Evolutionary conservation across 2,113 vertebrate species (phyloP).

Genomic region (Ceyx melanurus): DNA sequence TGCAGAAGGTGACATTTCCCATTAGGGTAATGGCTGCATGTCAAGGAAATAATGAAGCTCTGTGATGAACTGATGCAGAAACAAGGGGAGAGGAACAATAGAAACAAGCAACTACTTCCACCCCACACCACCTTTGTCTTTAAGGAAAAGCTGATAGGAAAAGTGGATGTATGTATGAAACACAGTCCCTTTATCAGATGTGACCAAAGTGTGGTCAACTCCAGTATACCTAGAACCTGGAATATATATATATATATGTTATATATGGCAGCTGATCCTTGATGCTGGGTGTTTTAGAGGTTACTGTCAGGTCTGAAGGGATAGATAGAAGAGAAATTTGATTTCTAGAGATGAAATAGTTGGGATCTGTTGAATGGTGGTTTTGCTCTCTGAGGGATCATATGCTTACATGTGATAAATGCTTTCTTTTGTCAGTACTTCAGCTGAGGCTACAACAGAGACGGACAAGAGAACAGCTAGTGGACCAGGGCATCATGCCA

Average conservation of each 20-base stretch:
- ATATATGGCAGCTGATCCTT: not conserved
- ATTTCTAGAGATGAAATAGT: not conserved
- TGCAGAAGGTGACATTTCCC: not conserved
- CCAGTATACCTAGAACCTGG: accelerated
- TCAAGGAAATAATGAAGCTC: not conserved
- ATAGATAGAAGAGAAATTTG: not conserved
- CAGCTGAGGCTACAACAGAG: constrained; percentile 94
- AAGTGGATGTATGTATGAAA: not conserved
- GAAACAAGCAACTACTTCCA: not conserved
- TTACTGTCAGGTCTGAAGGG: not conserved
- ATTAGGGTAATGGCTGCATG: not conserved
- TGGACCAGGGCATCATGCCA: constrained; percentile 98
- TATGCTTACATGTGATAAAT: not conserved
- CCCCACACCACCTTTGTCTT: no score
- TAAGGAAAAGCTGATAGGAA: not conserved
- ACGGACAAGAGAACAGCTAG: constrained; percentile 92
- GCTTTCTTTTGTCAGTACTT: constrained; percentile 82
- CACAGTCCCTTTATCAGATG: not conserved
- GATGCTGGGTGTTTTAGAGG: not conserved
- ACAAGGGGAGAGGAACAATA: not conserved
- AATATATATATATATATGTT: not conserved
- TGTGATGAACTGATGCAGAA: not conserved
- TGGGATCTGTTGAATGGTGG: not conserved
- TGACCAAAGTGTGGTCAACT: not conserved
- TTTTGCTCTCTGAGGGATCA: not conserved